phyloP scores from a whole-genome alignment of 1,140 invertebrate species.

The Lepidostoma basale region DNA sequence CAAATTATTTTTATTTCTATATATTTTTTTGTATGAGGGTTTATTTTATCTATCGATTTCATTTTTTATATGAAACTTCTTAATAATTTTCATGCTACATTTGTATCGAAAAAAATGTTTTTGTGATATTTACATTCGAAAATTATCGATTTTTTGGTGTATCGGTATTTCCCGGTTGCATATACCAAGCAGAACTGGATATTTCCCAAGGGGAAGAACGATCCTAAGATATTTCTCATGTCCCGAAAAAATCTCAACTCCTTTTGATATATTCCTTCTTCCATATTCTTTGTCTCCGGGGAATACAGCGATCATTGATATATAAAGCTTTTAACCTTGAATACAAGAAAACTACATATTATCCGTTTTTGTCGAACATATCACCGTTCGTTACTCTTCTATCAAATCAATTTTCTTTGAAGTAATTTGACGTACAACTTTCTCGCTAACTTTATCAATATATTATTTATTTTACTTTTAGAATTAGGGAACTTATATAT shows the following conservation, averaged over 20 bases:
- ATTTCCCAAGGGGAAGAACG: neutral
- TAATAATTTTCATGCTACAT: too few relatives aligned
- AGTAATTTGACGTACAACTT: too few relatives aligned
- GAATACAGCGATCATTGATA: neutral
- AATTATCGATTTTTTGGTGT: neutral
- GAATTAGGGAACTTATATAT: too few relatives aligned
- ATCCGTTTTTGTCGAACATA: neutral
- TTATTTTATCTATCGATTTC: too few relatives aligned
- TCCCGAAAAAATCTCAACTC: neutral
- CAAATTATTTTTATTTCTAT: too few relatives aligned
- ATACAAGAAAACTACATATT: neutral
- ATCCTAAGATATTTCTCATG: constrained; percentile 1
- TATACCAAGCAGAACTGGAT: neutral
- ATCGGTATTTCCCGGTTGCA: too few relatives aligned
- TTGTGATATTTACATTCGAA: neutral
- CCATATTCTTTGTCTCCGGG: neutral
- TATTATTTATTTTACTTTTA: too few relatives aligned
- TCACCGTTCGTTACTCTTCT: neutral
- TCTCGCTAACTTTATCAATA: too few relatives aligned
- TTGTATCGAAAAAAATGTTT: neutral
- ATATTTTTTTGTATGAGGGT: too few relatives aligned
- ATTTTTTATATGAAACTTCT: too few relatives aligned
- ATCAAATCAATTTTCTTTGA: too few relatives aligned
- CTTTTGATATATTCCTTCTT: neutral
- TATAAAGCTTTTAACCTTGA: too few relatives aligned